A percentile compares a stretch with the other conserved stretches of the same genome.
phyloP scores from a whole-genome alignment of 2,113 vertebrate genomes.

The Muntiacus muntjak region DNA sequence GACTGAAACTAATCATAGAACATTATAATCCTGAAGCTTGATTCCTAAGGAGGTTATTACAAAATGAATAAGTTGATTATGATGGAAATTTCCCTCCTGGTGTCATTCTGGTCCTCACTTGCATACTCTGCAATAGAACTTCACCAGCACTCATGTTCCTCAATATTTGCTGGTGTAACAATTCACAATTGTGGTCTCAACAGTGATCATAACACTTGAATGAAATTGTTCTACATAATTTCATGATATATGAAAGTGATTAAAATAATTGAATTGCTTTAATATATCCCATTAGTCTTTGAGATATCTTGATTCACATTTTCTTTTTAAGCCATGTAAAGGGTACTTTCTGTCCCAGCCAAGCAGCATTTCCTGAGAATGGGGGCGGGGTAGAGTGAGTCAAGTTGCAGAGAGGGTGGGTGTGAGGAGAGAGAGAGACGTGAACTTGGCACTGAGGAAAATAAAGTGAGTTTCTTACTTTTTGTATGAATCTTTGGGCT shows the following conservation, averaged over 20 bases:
- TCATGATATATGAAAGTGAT: slow-evolving; percentile 69
- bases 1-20: slow-evolving; percentile 71
- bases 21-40: slow-evolving; percentile 53
- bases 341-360: not conserved
- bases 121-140: slow-evolving; percentile 32
- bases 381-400: not conserved
- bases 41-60: slow-evolving; percentile 71
- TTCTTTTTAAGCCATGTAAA: slow-evolving; percentile 40
- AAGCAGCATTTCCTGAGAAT: slow-evolving; percentile 9
- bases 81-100: slow-evolving; percentile 66
- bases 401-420: not conserved
- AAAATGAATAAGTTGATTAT: slow-evolving; percentile 72
- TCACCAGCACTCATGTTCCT: slow-evolving; percentile 47
- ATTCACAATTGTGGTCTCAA: slow-evolving; percentile 51
- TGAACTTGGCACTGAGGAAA: not conserved
- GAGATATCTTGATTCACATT: slow-evolving; percentile 71
- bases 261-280: slow-evolving; percentile 73
- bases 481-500: not conserved
- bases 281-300: slow-evolving; percentile 60
- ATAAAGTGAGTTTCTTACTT: not conserved
- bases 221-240: slow-evolving; percentile 72
- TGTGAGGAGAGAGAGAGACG: not conserved
- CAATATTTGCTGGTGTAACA: slow-evolving; percentile 54
- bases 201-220: slow-evolving; percentile 62
- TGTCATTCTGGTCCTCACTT: slow-evolving; percentile 45